Conservation (phyloP, 2,113 vertebrate genomes). For the Gasterosteus aculeatus region DNA sequence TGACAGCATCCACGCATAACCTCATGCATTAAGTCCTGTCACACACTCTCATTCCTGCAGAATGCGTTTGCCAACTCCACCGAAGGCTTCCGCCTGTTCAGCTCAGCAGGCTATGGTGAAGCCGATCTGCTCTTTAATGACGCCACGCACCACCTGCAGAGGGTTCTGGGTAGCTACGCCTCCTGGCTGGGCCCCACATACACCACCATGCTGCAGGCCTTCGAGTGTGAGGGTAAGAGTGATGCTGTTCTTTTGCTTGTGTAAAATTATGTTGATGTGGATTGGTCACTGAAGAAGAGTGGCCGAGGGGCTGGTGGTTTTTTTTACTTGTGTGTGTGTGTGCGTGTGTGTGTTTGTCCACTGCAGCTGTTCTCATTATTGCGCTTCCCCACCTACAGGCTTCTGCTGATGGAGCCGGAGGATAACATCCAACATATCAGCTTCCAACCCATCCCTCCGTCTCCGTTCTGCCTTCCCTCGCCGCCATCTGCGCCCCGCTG, state of each 20-base stretch:
- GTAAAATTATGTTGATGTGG: conserved; percentile 34
- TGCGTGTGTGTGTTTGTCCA: conserved; percentile 26
- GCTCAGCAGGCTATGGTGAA: conserved; percentile 77
- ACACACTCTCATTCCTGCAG: conserved; percentile 58
- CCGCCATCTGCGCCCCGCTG: conserved; percentile 49
- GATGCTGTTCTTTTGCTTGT: conserved; percentile 10
- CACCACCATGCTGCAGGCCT: conserved; percentile 80
- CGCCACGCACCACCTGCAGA: conserved; percentile 80
- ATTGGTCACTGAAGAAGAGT: conserved; percentile 18
- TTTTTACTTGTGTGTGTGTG: conserved; percentile 26
- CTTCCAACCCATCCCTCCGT: conserved; percentile 48
- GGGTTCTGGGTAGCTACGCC: conserved; percentile 81
- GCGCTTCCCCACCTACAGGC: conserved; percentile 69
- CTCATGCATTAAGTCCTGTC: conserved; percentile 44
- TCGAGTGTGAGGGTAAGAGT: conserved; percentile 83
- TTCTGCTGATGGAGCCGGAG: conserved; percentile 79
- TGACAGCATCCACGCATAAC: conserved; percentile 48
- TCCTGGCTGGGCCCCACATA: conserved; percentile 83
- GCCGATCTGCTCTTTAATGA: conserved; percentile 82
- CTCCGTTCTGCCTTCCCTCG: conserved; percentile 48
- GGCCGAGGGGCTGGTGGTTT: conserved; percentile 58
- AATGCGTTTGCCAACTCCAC: conserved; percentile 77
- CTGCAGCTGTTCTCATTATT: conserved; percentile 67
- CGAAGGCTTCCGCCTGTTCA: conserved; percentile 81
- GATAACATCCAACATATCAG: conserved; percentile 55